Conservation (phyloP, 2,888 invertebrate species). For the Habroteleia sp. region DNA sequence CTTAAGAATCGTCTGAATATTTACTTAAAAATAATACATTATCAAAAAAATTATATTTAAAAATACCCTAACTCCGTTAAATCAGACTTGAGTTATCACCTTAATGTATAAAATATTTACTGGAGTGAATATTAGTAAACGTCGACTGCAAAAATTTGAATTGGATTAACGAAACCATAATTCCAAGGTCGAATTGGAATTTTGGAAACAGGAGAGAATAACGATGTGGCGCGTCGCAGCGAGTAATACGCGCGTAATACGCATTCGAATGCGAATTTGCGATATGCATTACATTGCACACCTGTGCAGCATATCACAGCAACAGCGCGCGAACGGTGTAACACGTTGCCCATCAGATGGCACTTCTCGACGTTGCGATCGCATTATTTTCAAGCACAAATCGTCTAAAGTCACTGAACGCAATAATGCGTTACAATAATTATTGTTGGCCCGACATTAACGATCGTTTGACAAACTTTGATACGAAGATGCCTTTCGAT, state of each 20-base stretch:
- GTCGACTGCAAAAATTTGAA: no score
- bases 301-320: constrained; percentile 53
- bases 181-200: no score
- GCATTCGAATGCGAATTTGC: constrained; percentile 49
- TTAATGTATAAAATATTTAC: no score
- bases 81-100: no score
- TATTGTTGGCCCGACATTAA: constrained; percentile 51
- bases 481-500: constrained; percentile 33
- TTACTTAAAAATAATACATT: neutral
- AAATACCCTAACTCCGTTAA: no score
- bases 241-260: constrained; percentile 43
- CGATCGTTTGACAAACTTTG: constrained; percentile 48
- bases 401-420: constrained; percentile 40
- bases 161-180: no score
- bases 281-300: constrained; percentile 56
- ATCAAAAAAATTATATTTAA: no score
- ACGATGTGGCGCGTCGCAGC: constrained; percentile 10
- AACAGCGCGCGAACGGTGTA: constrained; percentile 30
- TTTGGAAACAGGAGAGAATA: constrained; percentile 18
- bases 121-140: no score
- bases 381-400: constrained; percentile 54
- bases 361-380: constrained; percentile 48
- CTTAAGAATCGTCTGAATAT: no score
- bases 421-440: constrained; percentile 25
- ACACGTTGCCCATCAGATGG: constrained; percentile 52